Evolutionary conservation across 2,888 invertebrate species (phyloP), one percentile per base, ranked within the genome.

Genomic region (Beris morrisii): DNA sequence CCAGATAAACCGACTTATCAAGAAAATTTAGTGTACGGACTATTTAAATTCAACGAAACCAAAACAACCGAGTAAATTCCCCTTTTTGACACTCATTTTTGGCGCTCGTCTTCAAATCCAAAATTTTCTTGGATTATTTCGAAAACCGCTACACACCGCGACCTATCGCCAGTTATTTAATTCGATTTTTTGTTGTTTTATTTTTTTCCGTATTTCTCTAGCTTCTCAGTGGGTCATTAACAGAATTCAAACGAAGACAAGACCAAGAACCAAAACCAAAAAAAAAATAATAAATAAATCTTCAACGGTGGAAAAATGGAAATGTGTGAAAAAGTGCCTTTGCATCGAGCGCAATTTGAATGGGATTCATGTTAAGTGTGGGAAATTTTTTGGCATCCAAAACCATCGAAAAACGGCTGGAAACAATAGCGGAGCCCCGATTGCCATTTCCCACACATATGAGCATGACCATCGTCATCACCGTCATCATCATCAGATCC

Each of bases 201-300:
- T 64, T 53, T 64, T 54, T 64, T 64, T 30, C 53, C 22, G 22
- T 63, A 53, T 65, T 69, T 68, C 45, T 38, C 31, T 55, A 52
- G 50, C 30, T 55, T 50, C 67, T 63, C 58, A 69, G 67, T 69
- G 69, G 69, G 69, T 69, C 69, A 69, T 69, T 69, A 69, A 69
- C 69, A 69, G 53, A 59, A 66, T 32, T 53, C 45, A 50, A 7
- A 38, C 38, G 38, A 38, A 38, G 9, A 38, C 9, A 9, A 22
- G 22, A 22, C 22, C 22, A 22, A 22, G 22, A 22, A 22, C 22
- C 22, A 22, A 22, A 22, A 22, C 22, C 22, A 22, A 22, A 48
- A 65, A 22, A 22, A 22, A 22, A 22, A 22, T 22, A 22, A 22
- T 22, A 64, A 58, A 65, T 57, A 57, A 57, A 66, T 53, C 45